Percentiles rank a stretch among this genome's conserved stretches.
Conservation (phyloP, 2,113 vertebrate genomes). For the Melanocharis versteri region DNA sequence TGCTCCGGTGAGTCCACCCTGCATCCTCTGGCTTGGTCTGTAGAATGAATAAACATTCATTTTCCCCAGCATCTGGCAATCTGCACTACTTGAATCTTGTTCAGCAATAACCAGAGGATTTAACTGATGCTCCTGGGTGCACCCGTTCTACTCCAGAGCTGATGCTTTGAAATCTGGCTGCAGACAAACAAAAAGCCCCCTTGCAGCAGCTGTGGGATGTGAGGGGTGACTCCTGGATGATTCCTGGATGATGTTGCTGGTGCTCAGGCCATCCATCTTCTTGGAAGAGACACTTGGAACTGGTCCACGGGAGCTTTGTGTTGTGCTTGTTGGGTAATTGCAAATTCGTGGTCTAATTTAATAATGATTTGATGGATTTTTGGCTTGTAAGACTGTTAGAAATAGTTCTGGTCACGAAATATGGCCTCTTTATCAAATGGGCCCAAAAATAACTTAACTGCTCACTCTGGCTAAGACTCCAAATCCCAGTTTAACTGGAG, state of each 20-base stretch:
- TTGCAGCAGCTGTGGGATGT: not conserved
- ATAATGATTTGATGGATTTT: not conserved
- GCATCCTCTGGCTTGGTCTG: not conserved
- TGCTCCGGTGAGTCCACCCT: not conserved
- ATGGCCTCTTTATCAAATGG: not conserved
- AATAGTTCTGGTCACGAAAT: not conserved
- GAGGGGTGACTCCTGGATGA: not conserved
- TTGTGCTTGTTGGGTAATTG: not conserved
- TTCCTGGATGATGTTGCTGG: not conserved
- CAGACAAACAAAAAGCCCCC: not conserved
- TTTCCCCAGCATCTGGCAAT: not conserved
- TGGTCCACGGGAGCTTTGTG: not conserved
- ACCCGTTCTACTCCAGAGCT: not conserved
- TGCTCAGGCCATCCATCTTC: not conserved
- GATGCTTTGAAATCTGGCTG: not conserved
- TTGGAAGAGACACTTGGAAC: not conserved
- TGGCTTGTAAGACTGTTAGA: not conserved
- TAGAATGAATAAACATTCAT: not conserved
- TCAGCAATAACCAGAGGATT: not conserved
- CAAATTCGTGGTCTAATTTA: not conserved
- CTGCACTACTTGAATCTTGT: not conserved
- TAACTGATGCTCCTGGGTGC: not conserved
- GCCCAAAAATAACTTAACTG: not conserved
- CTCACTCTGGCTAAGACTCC: not conserved
- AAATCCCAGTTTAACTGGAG: not conserved